Evolutionary conservation across 2,797 vertebrate genomes (phyloP).

Genomic region (Moxostoma hubbsi): DNA sequence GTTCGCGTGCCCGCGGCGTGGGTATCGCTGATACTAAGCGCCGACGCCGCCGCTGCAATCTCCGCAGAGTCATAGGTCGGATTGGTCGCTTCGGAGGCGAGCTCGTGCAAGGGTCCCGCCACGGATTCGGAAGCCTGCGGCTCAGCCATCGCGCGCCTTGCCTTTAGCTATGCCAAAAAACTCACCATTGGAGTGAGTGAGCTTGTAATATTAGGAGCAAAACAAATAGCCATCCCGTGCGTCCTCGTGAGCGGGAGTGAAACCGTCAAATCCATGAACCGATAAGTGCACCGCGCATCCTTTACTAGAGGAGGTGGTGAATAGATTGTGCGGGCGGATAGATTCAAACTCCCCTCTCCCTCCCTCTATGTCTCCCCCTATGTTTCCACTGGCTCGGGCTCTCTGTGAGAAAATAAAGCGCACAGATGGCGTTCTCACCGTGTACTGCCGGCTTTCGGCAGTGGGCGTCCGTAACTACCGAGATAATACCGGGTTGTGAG

Average conservation of each 20-base stretch:
- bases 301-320: constrained; percentile 9
- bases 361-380: constrained; percentile 6
- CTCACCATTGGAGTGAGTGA: constrained; percentile 45
- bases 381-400: not conserved
- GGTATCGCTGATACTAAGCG: constrained; percentile 60
- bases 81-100: constrained; percentile 54
- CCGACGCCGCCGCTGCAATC: constrained; percentile 42
- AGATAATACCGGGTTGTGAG: constrained; percentile 34
- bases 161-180: constrained; percentile 64
- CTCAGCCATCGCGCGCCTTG: constrained; percentile 77
- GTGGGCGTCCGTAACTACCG: constrained; percentile 42
- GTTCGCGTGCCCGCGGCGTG: constrained; percentile 65
- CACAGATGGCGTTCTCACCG: constrained; percentile 59
- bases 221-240: constrained; percentile 35
- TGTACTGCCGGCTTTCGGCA: constrained; percentile 40
- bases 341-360: constrained; percentile 41
- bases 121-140: constrained; percentile 74
- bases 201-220: constrained; percentile 36
- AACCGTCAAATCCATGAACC: constrained; percentile 49
- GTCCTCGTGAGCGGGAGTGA: constrained; percentile 13
- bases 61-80: constrained; percentile 65
- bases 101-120: constrained; percentile 74
- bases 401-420: constrained; percentile 40
- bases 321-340: constrained; percentile 41
- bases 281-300: constrained; percentile 18